Base-by-base conservation (phyloP, 2,113 vertebrate genomes). In the Calypte anna region DNA sequence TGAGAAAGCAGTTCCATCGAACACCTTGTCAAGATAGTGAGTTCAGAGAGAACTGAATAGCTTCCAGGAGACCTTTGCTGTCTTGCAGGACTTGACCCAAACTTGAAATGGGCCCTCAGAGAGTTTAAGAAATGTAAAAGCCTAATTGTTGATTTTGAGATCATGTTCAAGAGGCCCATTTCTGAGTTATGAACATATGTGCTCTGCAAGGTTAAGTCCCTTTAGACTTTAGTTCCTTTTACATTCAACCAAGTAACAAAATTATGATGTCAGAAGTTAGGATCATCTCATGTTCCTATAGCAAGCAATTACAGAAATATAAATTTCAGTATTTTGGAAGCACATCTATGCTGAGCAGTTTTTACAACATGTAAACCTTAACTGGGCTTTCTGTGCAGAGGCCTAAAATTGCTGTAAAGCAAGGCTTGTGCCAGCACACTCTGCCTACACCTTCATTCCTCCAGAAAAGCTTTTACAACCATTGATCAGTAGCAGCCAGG, bases 221-320 rank as follows among this genome's bases (percentile, higher is more conserved):
- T 83, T 90, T 44, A 90, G 76, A 90, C 23, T 40, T 40, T 40
- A 40, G 40, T 40, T 40, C 40, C 40, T 40, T 40, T 40, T 40
- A n/a, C 40, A 81, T 44, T 73, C 80, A 90, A 54, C 33, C 50
- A 83, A 94, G 61, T 83, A 80, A 93, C 59, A 91, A 57, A 57
- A 92, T 86, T 64, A 93, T 80, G 75, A 90, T 63, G 48, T 88
- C 82, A 75, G 64, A 90, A 90, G 57, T 24, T 13, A 81, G 74
- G 33, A 90, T 59, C 13, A 3, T 20, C 36, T 74, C 80, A 21
- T 68, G 53, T 70, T 80, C 82, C 66, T 81, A 6, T 43, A 78
- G 79, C 68, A 54, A 84, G 78, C 40, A 74, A 58, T 50, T 36
- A 44, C 1, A 81, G 87, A 80, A 86, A 50, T 69, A 5, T 1